Base-by-base conservation (phyloP, 2,113 vertebrate genomes). In the Poeciliopsis prolifica region DNA sequence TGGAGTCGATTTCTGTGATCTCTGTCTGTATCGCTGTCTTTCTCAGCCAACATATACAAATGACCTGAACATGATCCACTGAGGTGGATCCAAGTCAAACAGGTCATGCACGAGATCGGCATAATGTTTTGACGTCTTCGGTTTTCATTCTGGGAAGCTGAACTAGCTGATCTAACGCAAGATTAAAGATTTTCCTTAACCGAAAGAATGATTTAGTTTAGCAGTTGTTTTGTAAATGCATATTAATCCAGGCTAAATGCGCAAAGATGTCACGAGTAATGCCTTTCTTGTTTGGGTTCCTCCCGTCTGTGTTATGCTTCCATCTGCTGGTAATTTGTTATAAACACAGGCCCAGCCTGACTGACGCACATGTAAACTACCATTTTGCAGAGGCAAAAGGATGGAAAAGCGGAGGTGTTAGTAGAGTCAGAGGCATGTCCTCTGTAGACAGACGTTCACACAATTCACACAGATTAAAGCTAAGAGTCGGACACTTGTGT, bases 251-350 rank as follows among this genome's bases (percentile, higher is more conserved):
- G 19, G 13, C 58, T 3, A 74, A 70, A 65, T 67, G 17, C 37
- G 13, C 40, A 33, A 1, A n/a, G 19, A 22, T 28, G 2, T 40
- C 5, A 15, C 9, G 4, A 15, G 1, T 7, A 17, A 6, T 2
- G 51, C 13, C 4, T 51, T 11, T 2, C 35, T 37, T 5, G 24
- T 63, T 15, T 31, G 37, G 28, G n/a, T 29, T 11, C n/a, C 12
- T 40, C 42, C 29, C 26, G 7, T 44, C 51, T 77, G 81, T 81
- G 72, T 64, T 81, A 11, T 83, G 68, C 87, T 83, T 61, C 88
- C 87, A 80, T 68, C 91, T 92, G 87, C 86, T 91, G 91, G 84
- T 37, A 5, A 51, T 12, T 61, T 3, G 22, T 74, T 30, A 62
- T 22, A 33, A 82, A 76, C 62, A 58, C 69, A 19, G 33, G 6